Base-by-base conservation (phyloP, 2,797 vertebrate genomes). In the Euthynnus affinis region DNA sequence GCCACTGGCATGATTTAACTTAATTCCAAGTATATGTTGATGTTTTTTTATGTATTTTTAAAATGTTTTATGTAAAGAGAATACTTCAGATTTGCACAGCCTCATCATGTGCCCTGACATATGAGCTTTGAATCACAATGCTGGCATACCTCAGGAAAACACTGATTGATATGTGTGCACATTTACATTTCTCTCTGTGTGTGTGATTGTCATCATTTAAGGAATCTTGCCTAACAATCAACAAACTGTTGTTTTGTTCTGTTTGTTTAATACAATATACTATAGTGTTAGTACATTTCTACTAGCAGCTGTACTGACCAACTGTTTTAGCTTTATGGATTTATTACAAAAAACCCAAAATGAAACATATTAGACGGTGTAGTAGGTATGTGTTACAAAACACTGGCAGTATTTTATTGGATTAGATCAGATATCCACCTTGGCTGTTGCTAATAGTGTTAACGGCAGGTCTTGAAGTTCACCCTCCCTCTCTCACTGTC, bases 381-480 rank as follows among this genome's bases (percentile, higher is more conserved):
- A 8, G n/a, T 57, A 51, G 25, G 2, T 44, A 23, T 42, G 23
- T 63, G 49, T 17, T 44, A 13, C 22, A 64, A 57, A 66, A 63
- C n/a, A 55, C 5, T 23, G 23, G 32, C 32, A 55, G 40, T 8
- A 25, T 32, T 76, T 76, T 53, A 65, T 25, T 69, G 20, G 29
- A 79, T 56, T 63, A n/a, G n/a, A 49, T 68, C 64, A 68, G 25
- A 49, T 74, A 75, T 65, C 61, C 32, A 55, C 23, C 61, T 51
- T 60, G 29, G 64, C 59, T 66, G 63, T 62, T 84, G 79, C 29
- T 61, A 85, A 83, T 56, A 78, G 44, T 37, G 49, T 82, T 81
- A 78, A 58, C 9, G 9, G 37, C 56, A 69, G 68, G 57, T 81
- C 65, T 70, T 65, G 2, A 32, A 29, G 58, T 59, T 72, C 51